Evolutionary conservation across 1,140 invertebrate species (phyloP).

Genomic region (Drosophila sp.): DNA sequence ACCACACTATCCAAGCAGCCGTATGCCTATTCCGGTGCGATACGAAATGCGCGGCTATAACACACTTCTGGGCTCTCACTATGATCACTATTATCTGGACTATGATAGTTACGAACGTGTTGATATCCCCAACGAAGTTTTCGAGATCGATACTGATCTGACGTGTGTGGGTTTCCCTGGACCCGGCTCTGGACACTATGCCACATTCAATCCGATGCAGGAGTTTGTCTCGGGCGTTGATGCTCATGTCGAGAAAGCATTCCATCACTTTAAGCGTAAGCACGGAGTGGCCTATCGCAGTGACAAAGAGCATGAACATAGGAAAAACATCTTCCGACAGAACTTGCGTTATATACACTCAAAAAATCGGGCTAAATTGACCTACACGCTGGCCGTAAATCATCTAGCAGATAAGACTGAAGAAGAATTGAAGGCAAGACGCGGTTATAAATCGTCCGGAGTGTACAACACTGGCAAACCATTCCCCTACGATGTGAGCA

Average conservation of each 20-base stretch:
- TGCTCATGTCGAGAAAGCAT: conserved; percentile 90
- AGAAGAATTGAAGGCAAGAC: conserved; percentile 90
- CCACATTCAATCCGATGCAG: conserved; percentile 96
- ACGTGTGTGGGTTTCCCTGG: conserved; percentile 93
- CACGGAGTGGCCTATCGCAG: conserved; percentile 89
- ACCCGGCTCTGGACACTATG: conserved; percentile 90
- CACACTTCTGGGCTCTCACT: conserved; percentile 95
- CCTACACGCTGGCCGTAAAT: conserved; percentile 92
- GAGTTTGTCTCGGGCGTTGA: conserved; percentile 92
- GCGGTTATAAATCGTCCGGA: conserved; percentile 89
- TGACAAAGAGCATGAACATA: conserved; percentile 87
- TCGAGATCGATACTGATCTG: conserved; percentile 87
- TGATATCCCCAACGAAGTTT: conserved; percentile 88
- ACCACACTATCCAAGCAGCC: conserved; percentile 76
- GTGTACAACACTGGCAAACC: conserved; percentile 88
- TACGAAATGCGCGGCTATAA: conserved; percentile 98
- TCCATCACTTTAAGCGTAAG: conserved; percentile 89
- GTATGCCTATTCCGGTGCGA: conserved; percentile 86
- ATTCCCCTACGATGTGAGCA: conserved; percentile 85
- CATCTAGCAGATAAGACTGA: conserved; percentile 93
- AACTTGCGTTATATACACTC: conserved; percentile 95
- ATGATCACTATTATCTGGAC: conserved; percentile 96
- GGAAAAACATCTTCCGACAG: conserved; percentile 93
- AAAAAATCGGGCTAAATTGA: conserved; percentile 90
- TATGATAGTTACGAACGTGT: conserved; percentile 90